phyloP scores from a whole-genome alignment of 2,888 invertebrate genomes.

The Eucera pruinosa region DNA sequence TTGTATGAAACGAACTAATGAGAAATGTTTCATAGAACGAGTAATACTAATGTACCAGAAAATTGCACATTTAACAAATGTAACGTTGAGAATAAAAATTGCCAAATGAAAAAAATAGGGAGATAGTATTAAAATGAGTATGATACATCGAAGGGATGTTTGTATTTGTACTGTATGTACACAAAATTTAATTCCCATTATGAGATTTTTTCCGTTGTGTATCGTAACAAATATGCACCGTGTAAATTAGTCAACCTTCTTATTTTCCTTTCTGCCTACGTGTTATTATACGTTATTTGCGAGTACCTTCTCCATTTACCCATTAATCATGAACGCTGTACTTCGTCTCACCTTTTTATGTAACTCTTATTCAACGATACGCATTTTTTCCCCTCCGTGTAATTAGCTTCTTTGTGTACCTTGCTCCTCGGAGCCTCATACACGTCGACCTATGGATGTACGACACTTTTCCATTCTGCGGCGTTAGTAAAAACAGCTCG shows the following conservation, averaged over 20 bases:
- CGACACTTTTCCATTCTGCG: slow-evolving; percentile 13
- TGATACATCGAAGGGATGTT: background rate
- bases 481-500: background rate
- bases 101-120: background rate
- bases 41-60: too few relatives aligned
- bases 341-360: background rate
- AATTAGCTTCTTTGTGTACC: slow-evolving; percentile 20
- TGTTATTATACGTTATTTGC: background rate
- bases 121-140: background rate
- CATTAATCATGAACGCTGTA: slow-evolving; percentile 24
- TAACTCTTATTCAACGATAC: slow-evolving; percentile 7
- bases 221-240: background rate
- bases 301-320: slow-evolving; percentile 1
- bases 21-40: background rate
- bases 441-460: background rate
- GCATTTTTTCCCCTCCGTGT: slow-evolving; percentile 10
- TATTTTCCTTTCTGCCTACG: background rate
- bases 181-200: slow-evolving; percentile 3
- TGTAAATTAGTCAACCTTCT: slow-evolving; percentile 13
- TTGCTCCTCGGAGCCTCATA: background rate
- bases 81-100: too few relatives aligned
- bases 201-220: background rate
- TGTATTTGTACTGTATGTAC: background rate
- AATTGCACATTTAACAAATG: too few relatives aligned
- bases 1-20: background rate